Evolutionary conservation across 1,140 invertebrate species (phyloP), one percentile per base, ranked within the genome.

Genomic region (Scaptomyza pallida): DNA sequence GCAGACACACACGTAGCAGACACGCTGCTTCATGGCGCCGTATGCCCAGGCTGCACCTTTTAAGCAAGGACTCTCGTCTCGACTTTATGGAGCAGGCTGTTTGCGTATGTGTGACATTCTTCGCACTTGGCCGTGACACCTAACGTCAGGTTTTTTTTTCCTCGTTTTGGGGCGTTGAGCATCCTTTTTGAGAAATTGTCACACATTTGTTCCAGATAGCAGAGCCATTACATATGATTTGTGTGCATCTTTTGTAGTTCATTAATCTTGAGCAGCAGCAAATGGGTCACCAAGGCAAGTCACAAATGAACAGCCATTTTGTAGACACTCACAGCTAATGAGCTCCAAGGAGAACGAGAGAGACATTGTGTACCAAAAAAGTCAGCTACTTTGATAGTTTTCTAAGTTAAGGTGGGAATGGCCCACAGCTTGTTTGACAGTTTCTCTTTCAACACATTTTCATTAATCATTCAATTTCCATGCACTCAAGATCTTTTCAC

Each of bases 211-310:
- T 70, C 37, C 35, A 57, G 55, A 37, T 21, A 48, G 10, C 35
- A n/a, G 70, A 64, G 45, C 50, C 57, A 74, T 74, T 85, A 75
- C 82, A 71, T 61, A 88, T 86, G 81, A 86, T 86, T 86, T 81
- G 82, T 88, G 82, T 45, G 73, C 82, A 70, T 86, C 71, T 86
- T 89, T 86, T 86, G 82, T 88, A 88, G 71, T 75, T 72, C 82
- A 86, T 86, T 86, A 65, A 88, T 86, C 83, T 88, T 88, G 19
- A 15, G 23, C 21, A 67, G 57, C 51, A 41, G 45, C 44, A 81
- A 76, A 64, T 85, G 77, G 81, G 81, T 86, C 81, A 86, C 69
- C 61, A 76, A 70, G 80, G 60, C 33, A 37, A 37, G 12, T 5
- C 23, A 26, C 23, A 26, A 4, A 26, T 26, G 23, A 26, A 6